Conservation (phyloP, 1,140 invertebrate genomes). For the Cotesia typhae region DNA sequence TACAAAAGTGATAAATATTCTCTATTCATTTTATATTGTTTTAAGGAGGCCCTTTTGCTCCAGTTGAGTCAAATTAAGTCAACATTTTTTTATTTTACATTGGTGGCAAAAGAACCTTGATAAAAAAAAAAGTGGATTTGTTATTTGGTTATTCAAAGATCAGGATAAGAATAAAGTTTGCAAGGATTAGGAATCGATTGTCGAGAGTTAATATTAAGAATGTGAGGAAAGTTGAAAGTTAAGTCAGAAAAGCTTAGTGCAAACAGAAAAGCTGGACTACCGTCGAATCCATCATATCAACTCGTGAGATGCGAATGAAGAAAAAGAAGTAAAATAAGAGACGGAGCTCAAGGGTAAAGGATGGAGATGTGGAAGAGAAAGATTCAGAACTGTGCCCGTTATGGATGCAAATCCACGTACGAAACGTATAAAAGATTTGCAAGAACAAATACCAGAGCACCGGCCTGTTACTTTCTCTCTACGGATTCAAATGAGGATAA, state of each 20-base stretch:
- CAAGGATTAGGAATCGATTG: conserved; percentile 14
- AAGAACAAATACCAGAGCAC: conserved; percentile 55
- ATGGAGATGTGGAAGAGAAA: neutral
- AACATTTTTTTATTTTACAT: too few relatives aligned
- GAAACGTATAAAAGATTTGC: conserved; percentile 59
- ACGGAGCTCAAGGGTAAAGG: neutral
- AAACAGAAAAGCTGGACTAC: too few relatives aligned
- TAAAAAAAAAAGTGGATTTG: too few relatives aligned
- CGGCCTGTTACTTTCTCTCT: conserved; percentile 31
- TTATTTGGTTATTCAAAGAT: neutral
- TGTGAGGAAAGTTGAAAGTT: neutral
- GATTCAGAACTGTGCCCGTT: conserved; percentile 40
- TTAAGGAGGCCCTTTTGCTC: too few relatives aligned
- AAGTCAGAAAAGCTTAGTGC: too few relatives aligned
- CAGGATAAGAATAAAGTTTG: neutral
- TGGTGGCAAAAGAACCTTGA: too few relatives aligned
- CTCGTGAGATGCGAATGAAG: too few relatives aligned
- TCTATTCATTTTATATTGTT: too few relatives aligned
- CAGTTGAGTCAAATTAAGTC: too few relatives aligned
- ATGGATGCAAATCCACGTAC: conserved; percentile 58
- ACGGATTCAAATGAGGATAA: conserved; percentile 62
- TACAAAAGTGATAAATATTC: too few relatives aligned
- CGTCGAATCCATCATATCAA: too few relatives aligned
- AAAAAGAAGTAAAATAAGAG: neutral
- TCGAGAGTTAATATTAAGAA: neutral